Base-by-base conservation (phyloP, 2,113 vertebrate species). In the Hippolais icterina region DNA sequence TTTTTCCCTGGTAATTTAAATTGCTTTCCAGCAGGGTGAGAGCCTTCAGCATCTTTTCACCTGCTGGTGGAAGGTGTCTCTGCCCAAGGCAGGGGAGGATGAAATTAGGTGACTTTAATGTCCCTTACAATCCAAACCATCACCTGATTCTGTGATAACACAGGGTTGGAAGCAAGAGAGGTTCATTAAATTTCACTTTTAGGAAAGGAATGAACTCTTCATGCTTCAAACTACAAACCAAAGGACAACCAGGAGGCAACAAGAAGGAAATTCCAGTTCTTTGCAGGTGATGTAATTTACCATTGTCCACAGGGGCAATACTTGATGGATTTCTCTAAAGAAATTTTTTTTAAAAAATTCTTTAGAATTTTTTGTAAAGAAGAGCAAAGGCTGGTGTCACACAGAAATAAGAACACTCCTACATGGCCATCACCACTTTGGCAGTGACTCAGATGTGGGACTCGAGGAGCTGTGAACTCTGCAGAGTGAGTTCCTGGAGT, bases 401-500 rank as follows among this genome's bases (percentile, higher is more conserved):
- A 49, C 0, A 28, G 69, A 82, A 82, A 25, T 15, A 6, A 35
- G 25, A 65, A 11, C 3, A 2, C 18, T 47, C 39, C 41, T 60
- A 10, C 13, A 2, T 23, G 54, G 19, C 61, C 60, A 46, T 57
- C 39, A 54, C 12, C 33, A 59, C 7, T 5, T 25, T 1, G 0
- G 5, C 60, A 72, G 5, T 39, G 35, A 52, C 35, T 87, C 15
- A 5, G 57, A 5, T 23, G 15, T 0, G 6, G 71, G 22, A 50
- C 13, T 35, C 5, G 0, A 28, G 37, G 70, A n/a, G 12, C 16
- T 79, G 47, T 47, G 20, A 59, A 10, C 35, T 53, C 42, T 50
- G 12, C 27, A 71, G 41, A 71, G 41, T 2, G 23, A 21, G 15
- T 27, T 41, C 37, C 66, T 47, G 27, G 41, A 71, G 16, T 13